Base-by-base conservation (phyloP, 2,888 invertebrate genomes). In the Andrena flavipes region DNA sequence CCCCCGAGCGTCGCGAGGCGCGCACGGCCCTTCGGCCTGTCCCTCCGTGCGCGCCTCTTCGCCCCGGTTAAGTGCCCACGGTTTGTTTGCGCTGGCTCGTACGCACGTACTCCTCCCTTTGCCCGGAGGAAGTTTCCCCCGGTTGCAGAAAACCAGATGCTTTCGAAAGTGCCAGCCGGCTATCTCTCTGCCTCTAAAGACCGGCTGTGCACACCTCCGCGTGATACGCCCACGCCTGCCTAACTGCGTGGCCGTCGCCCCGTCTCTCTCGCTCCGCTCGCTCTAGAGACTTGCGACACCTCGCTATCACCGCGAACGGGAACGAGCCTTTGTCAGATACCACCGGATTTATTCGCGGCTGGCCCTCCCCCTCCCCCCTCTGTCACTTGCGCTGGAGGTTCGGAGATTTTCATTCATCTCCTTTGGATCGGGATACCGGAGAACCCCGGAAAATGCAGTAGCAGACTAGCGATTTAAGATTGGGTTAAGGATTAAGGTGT, bases 151-250 rank as follows among this genome's bases (percentile, higher is more conserved):
- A 85, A 80, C 80, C 82, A 82, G 82, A 85, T 77, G 82, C 77
- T 85, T 85, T 85, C 80, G 85, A 82, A 85, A 85, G 85, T 85
- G 75, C 70, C 72, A 64, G 76, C 69, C 67, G 76, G 78, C 74
- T 77, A 68, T 82, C 76, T 76, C 76, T 82, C 83, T 64, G 82
- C 59, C 72, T 74, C 81, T 72, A 77, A 84, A 81, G 78, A 78
- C 74, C 72, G 84, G 77, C 83, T 76, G 42, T 42, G 78, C 78
- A 69, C 77, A 78, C 84, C 79, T 79, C 82, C 72, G 82, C 79
- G 85, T 76, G 76, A 78, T 79, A 85, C 85, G 76, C 85, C 85
- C 79, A 85, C 85, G 82, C 74, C 54, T 64, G 63, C 62, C 62
- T 69, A 75, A 74, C 74, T 64, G 65, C 56, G 73, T 35, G 54